Evolutionary conservation across 2,888 invertebrate species (phyloP), one percentile per base, ranked within the genome.

Genomic region (Chymomyza procnemis): DNA sequence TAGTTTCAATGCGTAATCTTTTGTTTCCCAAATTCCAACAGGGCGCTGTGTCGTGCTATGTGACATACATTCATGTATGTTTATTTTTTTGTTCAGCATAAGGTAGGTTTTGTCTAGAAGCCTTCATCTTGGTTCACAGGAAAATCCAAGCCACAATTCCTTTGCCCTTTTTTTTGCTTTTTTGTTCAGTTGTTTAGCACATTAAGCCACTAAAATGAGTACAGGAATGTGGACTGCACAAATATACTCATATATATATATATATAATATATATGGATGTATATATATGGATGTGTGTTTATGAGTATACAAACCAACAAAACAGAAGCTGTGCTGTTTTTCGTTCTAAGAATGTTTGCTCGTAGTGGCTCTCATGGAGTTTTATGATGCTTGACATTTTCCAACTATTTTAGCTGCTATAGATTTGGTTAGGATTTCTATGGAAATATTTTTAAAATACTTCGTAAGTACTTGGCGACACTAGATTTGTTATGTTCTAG

Each of bases 171-270:
- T 57, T 69, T 60, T 60, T 50, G 62, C 74, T 67, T 57, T 69
- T 60, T 60, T 50, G 62, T 72, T 71, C 80, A 80, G 80, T 82
- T 80, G 76, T 80, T 80, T 75, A 75, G 78, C 76, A 71, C 80
- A 80, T 83, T 83, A 80, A 80, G 83, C 80, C 75, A 82, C 83
- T 80, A 75, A 75, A 71, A 71, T 73, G 78, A 80, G 83, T 73
- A 74, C 68, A 21, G 22, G 19, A 18, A 21, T 2, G 19, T 54
- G 34, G 9, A 41, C 34, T 12, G 12, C 12, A 41, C 1, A 12
- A 12, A 34, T 8, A 5, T 34, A 34, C 46, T 4, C 55, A 63
- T 14, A 60, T 47, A 60, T 14, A 66, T 9, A 18, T n/a, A 55
- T 6, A 55, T 5, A 61, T 16, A 63, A 12, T 59, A 64, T 9